Evolutionary conservation across 2,797 vertebrate genomes (phyloP), one percentile per base, ranked within the genome.

Genomic region (Fistularia commersonii): DNA sequence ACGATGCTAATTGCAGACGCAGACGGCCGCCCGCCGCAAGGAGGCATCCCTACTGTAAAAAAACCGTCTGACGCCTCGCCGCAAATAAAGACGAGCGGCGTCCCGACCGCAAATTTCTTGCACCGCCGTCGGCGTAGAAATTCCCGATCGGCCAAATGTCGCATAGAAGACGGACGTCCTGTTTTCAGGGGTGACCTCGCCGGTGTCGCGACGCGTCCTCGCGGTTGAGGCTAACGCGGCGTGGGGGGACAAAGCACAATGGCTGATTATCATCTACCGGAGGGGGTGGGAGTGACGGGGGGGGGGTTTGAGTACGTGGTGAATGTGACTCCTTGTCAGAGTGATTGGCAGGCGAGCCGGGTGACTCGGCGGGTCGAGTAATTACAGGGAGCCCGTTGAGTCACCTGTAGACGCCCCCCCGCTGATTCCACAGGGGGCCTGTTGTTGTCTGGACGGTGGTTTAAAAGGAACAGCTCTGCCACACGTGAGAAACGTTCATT

Each of bases 321-420:
- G 40, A 40, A 64, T 64, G 55, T 53, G 69, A 70, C 59, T 79
- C 61, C 62, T 50, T 47, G 50, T 61, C 44, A 61, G 43, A 32
- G 66, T 74, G 81, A 77, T 66, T 82, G 67, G 63, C 74, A 72
- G 51, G 64, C 59, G 74, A 74, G 68, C 57, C 47, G 48, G 39
- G 60, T 52, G 57, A 46, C 72, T 77, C 49, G 8, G 38, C 41
- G 8, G 64, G 60, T 40, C 54, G 46, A 59, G 61, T 82, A 86
- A 87, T 86, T 83, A 88, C 73, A 83, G 46, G 64, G 62, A 48
- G 67, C 50, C 60, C 33, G 62, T 46, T 83, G 79, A 88, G 72
- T 87, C 82, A 82, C 66, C 42, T 61, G 15, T 36, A 42, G 74
- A 76, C 76, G 69, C 66, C 54, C 70, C 70, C 77, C 66, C 67